A percentile compares a stretch with the other conserved stretches of the same genome.
These are phyloP conservation scores for Nasonia oneida DNA, from an alignment of 2,888 invertebrate species.

Conservation along the genomic window DNA sequence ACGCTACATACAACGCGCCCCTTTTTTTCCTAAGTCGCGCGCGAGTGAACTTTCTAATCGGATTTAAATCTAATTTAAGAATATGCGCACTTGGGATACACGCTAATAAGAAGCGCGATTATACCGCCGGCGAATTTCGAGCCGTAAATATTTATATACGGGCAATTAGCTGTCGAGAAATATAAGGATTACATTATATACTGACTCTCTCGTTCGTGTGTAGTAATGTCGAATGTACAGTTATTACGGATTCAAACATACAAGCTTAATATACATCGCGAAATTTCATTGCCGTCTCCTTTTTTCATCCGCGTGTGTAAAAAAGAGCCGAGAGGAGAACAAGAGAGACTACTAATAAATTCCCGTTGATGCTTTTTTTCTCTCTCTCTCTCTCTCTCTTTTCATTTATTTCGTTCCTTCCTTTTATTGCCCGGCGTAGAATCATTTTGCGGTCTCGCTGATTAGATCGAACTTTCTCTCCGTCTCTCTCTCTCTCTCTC, in stretches of 20 bases:
- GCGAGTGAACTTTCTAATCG: conserved; percentile 12
- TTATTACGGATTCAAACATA: background rate
- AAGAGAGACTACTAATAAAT: conserved; percentile 34
- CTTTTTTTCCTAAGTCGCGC: background rate
- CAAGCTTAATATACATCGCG: background rate
- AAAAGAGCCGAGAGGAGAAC: background rate
- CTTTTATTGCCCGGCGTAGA: conserved; percentile 34
- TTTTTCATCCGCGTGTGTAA: background rate
- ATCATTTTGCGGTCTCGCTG: conserved; percentile 43
- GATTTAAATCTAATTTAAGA: conserved; percentile 21
- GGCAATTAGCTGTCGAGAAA: background rate
- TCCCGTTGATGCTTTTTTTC: conserved; percentile 27
- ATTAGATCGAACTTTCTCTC: conserved; percentile 59
- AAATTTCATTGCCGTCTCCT: conserved; percentile 23
- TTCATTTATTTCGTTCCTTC: background rate
- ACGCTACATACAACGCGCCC: background rate
- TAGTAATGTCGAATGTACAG: background rate
- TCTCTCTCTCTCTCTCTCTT: background rate
- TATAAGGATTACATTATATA: background rate
- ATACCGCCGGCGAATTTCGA: background rate
- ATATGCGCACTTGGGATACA: background rate
- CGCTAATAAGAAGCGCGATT: background rate
- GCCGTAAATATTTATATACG: background rate
- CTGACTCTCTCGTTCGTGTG: background rate
- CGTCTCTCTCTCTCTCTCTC: conserved; percentile 47